Conservation (phyloP, 2,797 vertebrate species). For the Fratercula arctica region DNA sequence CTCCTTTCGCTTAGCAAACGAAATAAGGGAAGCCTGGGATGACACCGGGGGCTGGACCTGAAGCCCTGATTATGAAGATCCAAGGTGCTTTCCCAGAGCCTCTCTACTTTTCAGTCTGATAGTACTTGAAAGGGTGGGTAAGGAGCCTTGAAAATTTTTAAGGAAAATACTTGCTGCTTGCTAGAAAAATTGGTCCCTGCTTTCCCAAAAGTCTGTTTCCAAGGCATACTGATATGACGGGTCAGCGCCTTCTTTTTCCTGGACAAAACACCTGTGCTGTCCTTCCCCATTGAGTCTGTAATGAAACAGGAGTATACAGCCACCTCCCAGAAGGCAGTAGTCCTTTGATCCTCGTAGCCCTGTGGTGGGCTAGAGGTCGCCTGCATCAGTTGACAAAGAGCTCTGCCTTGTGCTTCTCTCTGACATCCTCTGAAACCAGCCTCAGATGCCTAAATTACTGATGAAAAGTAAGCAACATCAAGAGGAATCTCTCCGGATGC, state of each 20-base stretch:
- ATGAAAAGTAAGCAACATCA: not conserved
- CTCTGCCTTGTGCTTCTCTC: not conserved
- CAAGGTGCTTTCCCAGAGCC: not conserved
- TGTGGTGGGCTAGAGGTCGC: not conserved
- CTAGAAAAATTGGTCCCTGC: not conserved
- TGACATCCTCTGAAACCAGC: not conserved
- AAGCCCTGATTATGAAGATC: not conserved
- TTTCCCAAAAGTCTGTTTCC: not conserved
- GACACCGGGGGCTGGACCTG: not conserved
- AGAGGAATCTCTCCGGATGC: not conserved
- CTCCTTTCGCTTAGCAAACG: rapidly evolving
- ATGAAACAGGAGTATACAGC: not conserved
- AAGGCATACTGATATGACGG: not conserved
- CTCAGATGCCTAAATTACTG: not conserved
- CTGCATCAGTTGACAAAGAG: not conserved
- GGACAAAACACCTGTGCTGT: not conserved
- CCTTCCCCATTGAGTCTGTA: not conserved
- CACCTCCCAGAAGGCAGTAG: not conserved
- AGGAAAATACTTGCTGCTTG: not conserved
- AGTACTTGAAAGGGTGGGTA: not conserved
- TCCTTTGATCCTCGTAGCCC: not conserved
- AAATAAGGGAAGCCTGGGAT: not conserved
- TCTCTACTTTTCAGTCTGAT: not conserved
- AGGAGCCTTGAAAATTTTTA: not conserved
- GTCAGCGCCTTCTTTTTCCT: not conserved